Percentiles rank a stretch among this genome's conserved stretches.
Evolutionary conservation across 2,888 invertebrate genomes (phyloP).

Genomic region (Julus scandinavius): DNA sequence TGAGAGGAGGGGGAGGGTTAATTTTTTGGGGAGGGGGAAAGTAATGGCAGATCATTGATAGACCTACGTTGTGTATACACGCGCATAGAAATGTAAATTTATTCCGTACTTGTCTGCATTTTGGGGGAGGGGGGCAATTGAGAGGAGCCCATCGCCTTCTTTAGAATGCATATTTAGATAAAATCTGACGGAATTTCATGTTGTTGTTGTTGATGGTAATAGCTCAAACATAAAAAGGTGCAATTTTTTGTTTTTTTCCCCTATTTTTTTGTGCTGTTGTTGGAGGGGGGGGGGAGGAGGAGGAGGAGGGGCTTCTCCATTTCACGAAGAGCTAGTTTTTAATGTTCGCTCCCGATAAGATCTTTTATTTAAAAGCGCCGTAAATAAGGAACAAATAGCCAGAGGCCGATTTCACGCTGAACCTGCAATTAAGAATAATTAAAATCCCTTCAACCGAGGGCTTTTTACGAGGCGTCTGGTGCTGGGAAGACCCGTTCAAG

Average conservation of each 20-base stretch:
- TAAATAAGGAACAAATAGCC: constrained; percentile 45
- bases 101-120: not conserved
- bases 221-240: constrained; percentile 39
- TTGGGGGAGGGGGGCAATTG: not conserved
- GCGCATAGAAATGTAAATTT: constrained; percentile 29
- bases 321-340: constrained; percentile 37
- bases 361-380: constrained; percentile 45
- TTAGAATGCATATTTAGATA: constrained; percentile 29
- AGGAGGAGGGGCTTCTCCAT: constrained; percentile 9
- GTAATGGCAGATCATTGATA: constrained; percentile 39
- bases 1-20: no score
- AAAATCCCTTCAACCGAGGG: constrained; percentile 26
- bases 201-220: constrained; percentile 42
- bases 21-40: not conserved
- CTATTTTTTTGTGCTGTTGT: not conserved
- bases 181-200: constrained; percentile 32
- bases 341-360: constrained; percentile 48
- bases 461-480: not conserved
- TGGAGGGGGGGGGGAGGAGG: not conserved
- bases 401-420: constrained; percentile 51
- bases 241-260: not conserved
- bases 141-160: not conserved
- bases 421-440: constrained; percentile 55
- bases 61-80: constrained; percentile 3
- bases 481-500: not conserved